Base-by-base conservation (phyloP, 1,140 invertebrate species). In the Dinoponera quadriceps region DNA sequence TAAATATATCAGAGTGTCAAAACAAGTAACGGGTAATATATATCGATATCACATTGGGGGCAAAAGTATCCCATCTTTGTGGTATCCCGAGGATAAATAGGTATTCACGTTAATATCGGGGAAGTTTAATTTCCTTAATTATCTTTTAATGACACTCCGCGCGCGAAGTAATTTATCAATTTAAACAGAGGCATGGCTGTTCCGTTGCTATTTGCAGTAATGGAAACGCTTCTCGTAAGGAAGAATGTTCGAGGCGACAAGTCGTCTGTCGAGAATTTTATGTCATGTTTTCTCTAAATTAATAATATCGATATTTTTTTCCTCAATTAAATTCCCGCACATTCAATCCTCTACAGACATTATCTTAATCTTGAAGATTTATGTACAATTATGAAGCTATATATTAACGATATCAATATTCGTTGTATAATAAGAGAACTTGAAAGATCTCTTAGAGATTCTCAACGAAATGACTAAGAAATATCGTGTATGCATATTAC, bases 61-160 rank as follows among this genome's bases (percentile, higher is more conserved):
- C 29, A 68, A 5, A 78, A 2, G 25, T 78, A 38, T 38, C 0
- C 14, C 59, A 44, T 51, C n/a, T 60, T 27, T 49, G 7, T 4
- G 44, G 1, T 4, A 4, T n/a, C 16, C 13, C 3, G 2, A 38
- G n/a, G 60, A 51, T 55, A 66, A 75, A 85, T 14, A 48, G 25
- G 16, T 25, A 63, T 18, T 48, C 33, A 5, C 18, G n/a, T 44
- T 55, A 48, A 62, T 75, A 74, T 72, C 20, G 54, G 27, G 22
- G 4, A 33, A 65, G 33, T 44, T 66, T 65, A 80, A 85, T 83
- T 38, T 59, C 72, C 59, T 74, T 80, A 59, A 87, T 87, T 85
- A 78, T 74, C 29, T 85, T 80, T 87, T 83, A 88, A 87, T 83
- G 73, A 77, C 25, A 27, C 5, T 13, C 18, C 20, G 38, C 51